Base-by-base conservation (phyloP, 2,113 vertebrate genomes). In the Tamias sibiricus region DNA sequence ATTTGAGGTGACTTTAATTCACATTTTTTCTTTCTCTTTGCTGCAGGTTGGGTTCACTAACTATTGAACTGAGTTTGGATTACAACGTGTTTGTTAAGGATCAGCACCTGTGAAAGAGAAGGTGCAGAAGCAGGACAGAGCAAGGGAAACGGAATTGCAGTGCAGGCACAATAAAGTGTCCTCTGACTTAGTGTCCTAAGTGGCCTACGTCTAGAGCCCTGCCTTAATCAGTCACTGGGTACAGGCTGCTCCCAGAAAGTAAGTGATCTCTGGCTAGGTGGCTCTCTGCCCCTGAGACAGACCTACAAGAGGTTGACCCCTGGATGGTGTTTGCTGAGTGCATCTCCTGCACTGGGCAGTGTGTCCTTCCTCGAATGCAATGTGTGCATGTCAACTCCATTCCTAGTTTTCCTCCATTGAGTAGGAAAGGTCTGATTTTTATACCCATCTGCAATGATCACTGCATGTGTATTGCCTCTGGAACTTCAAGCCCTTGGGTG, bases 1-100 rank as follows among this genome's bases (percentile, higher is more conserved):
- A 93, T 62, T 79, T 74, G 71, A 91, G 71, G 28, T 84, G 85
- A 90, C 57, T 94, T 87, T 44, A 87, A 80, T 42, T 87, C 47
- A 42, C 35, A 26, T 49, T 24, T 87, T 42, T 26, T 11, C 32
- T n/a, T 68, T 76, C 11, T 64, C 17, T 80, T 84, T 90, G n/a
- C 30, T 69, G 20, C 1, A 12, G 26, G 71, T 82, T 79, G 37
- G 30, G 54, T 81, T 95, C 37, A 49, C 42, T 69, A 35, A 66
- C 47, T 44, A 35, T 11, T 28, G 62, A 44, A 68, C 19, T 20
- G 69, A 83, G 35, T 42, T 80, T 79, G 44, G 40, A 28, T 87
- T 87, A 32, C 10, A 84, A n/a, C 54, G 57, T 17, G 19, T 22
- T 85, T 76, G 7, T 22, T 35, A n/a, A 62, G 28, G 22, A 14